Conservation (phyloP, 2,113 vertebrate genomes). For the Quiscalus mexicanus region DNA sequence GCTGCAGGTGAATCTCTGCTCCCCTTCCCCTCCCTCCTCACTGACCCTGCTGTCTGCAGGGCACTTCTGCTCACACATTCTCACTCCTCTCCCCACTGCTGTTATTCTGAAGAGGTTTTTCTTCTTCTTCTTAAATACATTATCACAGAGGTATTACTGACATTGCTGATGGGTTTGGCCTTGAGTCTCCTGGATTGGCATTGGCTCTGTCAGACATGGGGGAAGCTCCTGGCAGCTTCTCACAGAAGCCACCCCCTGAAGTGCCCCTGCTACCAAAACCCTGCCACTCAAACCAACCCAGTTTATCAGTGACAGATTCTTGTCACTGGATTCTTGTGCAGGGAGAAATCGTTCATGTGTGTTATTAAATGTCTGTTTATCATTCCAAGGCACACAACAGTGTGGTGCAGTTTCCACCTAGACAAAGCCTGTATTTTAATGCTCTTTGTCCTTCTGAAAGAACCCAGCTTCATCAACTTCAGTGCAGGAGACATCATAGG, state of each 20-base stretch:
- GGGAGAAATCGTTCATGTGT: not conserved
- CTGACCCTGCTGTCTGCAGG: not conserved
- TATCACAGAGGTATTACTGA: not conserved
- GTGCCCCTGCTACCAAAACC: not conserved
- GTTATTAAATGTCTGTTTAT: not conserved
- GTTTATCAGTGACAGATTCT: not conserved
- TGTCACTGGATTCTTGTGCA: not conserved
- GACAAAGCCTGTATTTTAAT: not conserved
- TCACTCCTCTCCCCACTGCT: not conserved
- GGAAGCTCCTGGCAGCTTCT: not conserved
- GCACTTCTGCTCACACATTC: not conserved
- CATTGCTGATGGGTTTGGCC: not conserved
- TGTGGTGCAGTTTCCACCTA: not conserved
- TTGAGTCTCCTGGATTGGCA: not conserved
- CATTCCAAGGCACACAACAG: not conserved
- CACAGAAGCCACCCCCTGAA: not conserved
- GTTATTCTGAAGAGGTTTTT: not conserved
- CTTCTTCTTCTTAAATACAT: not conserved
- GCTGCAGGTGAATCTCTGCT: not conserved
- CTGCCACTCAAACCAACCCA: not conserved
- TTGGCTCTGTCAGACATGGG: not conserved
- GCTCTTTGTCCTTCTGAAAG: not conserved
- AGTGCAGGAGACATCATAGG: not conserved
- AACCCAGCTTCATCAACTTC: not conserved
- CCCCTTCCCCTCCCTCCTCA: not conserved